These are phyloP conservation scores for Sialia sialis DNA, from an alignment of 2,113 vertebrate species.

Conservation along the genomic window DNA sequence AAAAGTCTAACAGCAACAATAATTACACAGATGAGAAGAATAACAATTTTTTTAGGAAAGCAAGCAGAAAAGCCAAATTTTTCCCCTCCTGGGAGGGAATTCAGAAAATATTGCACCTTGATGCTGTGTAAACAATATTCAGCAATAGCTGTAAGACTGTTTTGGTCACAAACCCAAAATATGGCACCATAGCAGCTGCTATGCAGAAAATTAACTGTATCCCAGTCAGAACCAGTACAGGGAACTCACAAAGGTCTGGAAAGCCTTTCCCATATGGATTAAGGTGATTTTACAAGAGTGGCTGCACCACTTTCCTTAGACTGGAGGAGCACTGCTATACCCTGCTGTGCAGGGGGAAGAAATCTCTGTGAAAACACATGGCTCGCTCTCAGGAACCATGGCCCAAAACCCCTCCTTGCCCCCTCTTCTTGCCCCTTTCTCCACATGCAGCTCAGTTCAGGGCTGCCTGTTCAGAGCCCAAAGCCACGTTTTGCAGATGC, in stretches of 20 bases:
- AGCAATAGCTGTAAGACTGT: not conserved
- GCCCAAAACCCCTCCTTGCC: not conserved
- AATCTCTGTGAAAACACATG: not conserved
- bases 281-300: not conserved
- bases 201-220: not conserved
- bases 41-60: not conserved
- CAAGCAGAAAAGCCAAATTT: not conserved
- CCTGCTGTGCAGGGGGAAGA: not conserved
- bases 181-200: not conserved
- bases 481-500: not conserved
- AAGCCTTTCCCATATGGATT: not conserved
- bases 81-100: not conserved
- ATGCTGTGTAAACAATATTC: not conserved
- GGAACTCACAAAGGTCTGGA: not conserved
- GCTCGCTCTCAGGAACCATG: fast-evolving
- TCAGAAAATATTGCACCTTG: not conserved
- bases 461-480: not conserved
- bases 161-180: not conserved
- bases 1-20: not conserved
- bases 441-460: not conserved
- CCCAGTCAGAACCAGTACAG: not conserved
- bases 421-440: not conserved
- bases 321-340: fast-evolving
- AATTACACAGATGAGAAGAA: not conserved
- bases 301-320: not conserved